Base-by-base conservation (phyloP, 23 tunicate species). In the Styela clava region DNA sequence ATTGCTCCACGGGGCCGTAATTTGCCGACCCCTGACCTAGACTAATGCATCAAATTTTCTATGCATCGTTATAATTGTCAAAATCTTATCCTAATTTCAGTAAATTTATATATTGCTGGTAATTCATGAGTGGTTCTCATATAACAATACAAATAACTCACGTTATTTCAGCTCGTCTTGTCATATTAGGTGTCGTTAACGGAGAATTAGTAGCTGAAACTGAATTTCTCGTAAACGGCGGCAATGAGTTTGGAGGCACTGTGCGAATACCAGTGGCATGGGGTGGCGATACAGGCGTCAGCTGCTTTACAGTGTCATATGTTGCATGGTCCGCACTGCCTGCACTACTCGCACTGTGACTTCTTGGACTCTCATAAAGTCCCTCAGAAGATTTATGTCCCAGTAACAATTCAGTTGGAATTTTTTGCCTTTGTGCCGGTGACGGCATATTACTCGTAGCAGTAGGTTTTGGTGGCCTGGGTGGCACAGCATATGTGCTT, bases 401-500 rank as follows among this genome's bases (percentile, higher is more conserved):
- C 12, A 12, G 56, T 44, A 44, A 12, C 56, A 44, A 44, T 5
- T 44, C 56, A 44, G 7, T 44, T 44, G 56, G 12, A 44, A 44
- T 5, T 7, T 5, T 12, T 44, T 44, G 56, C 12, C 12, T 44
- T 44, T 44, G 56, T 12, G 56, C 9, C 12, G 71, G 71, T 67
- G 71, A 67, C 71, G 22, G 71, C 31, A 24, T 19, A 22, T 27
- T 19, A 67, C 71, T 29, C 24, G 30, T 29, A 0, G 22, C n/a
- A 27, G 71, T 22, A 19, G 84, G 83, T 36, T 88, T 88, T 21
- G 94, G 94, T 31, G 94, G 94, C 69, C 94, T 34, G 2, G 92
- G 92, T 18, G 94, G 92, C 22, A 56, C 44, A 29, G 61, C 63
- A 24, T 72, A 56, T 61, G 31, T 63, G 26, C 69, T 61, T 19